A percentile compares a stretch with the other conserved stretches of the same genome.
Evolutionary conservation across 2,797 vertebrate genomes (phyloP).

Genomic region (Acestrorhynchus altus): DNA sequence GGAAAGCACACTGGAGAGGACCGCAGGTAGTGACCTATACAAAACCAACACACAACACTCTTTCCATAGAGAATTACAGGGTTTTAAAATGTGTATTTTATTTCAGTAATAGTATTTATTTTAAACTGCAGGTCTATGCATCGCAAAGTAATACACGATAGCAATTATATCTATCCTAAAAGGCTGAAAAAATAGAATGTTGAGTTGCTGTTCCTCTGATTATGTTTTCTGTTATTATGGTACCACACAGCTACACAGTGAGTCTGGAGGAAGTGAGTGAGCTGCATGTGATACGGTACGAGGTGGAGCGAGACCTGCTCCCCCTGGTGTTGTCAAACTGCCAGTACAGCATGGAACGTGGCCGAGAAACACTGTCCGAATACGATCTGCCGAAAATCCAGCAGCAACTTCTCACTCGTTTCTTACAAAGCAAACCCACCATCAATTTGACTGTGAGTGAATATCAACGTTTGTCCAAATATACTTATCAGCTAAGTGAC

Average conservation of each 20-base stretch:
- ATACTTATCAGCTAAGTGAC: too few relatives aligned
- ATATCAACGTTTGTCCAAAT: neutral
- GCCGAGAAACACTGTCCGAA: slow-evolving; percentile 83
- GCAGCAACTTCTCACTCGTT: slow-evolving; percentile 85
- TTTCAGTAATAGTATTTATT: neutral
- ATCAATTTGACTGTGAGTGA: slow-evolving; percentile 81
- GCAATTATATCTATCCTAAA: too few relatives aligned
- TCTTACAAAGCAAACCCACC: slow-evolving; percentile 90
- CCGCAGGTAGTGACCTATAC: slow-evolving; percentile 80
- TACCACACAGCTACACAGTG: slow-evolving; percentile 81
- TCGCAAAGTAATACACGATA: too few relatives aligned
- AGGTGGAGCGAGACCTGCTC: slow-evolving; percentile 85
- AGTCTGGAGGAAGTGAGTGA: slow-evolving; percentile 86
- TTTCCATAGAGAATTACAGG: neutral
- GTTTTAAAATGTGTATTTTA: neutral
- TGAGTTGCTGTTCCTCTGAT: neutral
- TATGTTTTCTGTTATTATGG: neutral
- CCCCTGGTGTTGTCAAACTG: slow-evolving; percentile 90
- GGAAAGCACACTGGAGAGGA: slow-evolving; percentile 78
- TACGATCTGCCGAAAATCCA: slow-evolving; percentile 90
- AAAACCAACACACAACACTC: slow-evolving; percentile 12
- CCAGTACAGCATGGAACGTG: slow-evolving; percentile 90
- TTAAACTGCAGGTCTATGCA: too few relatives aligned
- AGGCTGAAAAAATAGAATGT: neutral
- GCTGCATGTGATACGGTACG: slow-evolving; percentile 89